phyloP scores from a whole-genome alignment of 37 sponge, comb jelly and placozoan genomes.

The Ianthella basta region DNA sequence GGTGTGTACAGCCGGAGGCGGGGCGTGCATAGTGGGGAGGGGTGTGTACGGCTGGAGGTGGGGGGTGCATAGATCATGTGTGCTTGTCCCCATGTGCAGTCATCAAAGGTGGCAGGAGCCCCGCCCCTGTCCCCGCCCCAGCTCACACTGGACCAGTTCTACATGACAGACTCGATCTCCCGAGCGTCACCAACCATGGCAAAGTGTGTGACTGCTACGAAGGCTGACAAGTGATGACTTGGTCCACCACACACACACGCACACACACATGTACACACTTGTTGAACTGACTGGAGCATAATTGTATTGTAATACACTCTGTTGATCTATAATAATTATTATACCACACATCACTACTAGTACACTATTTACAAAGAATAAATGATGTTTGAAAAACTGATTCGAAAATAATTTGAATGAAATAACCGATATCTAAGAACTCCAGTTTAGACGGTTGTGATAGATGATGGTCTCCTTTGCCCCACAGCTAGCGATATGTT shows the following conservation, averaged over 20 bases:
- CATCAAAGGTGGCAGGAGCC: conserved; percentile 12
- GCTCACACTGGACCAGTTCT: conserved; percentile 80
- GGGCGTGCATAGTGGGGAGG: background rate
- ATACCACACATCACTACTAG: no score
- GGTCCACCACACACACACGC: background rate
- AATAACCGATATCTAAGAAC: background rate
- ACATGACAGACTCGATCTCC: conserved; percentile 97
- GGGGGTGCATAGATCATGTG: background rate
- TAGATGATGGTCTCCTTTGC: background rate
- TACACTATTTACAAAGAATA: no score
- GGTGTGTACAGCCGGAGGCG: background rate
- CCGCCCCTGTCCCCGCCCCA: conserved; percentile 51
- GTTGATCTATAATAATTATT: no score
- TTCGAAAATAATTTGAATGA: no score
- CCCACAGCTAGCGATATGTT: conserved; percentile 54
- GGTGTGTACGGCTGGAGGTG: background rate
- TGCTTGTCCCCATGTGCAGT: conserved; percentile 15
- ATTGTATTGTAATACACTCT: no score
- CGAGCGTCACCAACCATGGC: conserved; percentile 94
- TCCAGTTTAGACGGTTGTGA: background rate
- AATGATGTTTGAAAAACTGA: no score
- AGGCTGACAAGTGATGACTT: conserved; percentile 22
- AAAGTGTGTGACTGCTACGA: conserved; percentile 86
- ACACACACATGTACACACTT: background rate
- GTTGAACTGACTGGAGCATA: no score